phyloP scores from a whole-genome alignment of 2,113 vertebrate genomes.

The Bathybates hornii region DNA sequence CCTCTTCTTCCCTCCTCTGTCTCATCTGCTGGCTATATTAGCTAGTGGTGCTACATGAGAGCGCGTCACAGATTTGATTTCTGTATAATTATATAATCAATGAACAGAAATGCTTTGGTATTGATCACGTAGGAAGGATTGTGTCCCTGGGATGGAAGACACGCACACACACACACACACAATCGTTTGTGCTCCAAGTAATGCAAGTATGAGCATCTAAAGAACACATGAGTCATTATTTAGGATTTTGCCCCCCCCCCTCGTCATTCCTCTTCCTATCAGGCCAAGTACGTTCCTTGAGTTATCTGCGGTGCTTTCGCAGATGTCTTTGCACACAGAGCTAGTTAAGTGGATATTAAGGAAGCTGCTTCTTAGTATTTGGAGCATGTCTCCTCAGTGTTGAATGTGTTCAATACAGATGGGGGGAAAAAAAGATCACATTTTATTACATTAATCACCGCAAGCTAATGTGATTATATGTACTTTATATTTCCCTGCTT shows the following conservation, averaged over 20 bases:
- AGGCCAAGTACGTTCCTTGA: not conserved
- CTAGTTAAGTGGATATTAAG: conserved; percentile 55
- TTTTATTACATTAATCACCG: conserved; percentile 64
- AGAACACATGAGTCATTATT: not conserved
- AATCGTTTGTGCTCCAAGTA: not conserved
- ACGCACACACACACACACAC: not conserved
- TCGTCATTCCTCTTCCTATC: not conserved
- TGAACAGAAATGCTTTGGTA: conserved; percentile 68
- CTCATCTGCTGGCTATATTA: not conserved
- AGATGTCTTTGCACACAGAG: conserved; percentile 30
- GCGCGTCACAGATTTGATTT: conserved; percentile 54
- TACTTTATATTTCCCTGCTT: conserved; percentile 60
- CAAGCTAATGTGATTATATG: conserved; percentile 68
- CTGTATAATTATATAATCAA: conserved; percentile 72
- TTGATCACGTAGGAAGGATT: conserved; percentile 54
- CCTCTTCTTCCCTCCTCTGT: conserved; percentile 11
- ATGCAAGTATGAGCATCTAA: not conserved
- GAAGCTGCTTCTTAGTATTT: conserved; percentile 53
- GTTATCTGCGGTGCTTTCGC: not conserved
- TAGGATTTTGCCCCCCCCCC: not conserved
- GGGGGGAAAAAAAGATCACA: conserved; percentile 42
- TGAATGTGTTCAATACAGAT: conserved; percentile 52
- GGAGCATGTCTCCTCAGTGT: conserved; percentile 31
- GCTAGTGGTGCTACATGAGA: conserved; percentile 11
- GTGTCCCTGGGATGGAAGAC: conserved; percentile 9